These are phyloP conservation scores for Alouatta palliata DNA, from an alignment of 2,113 vertebrate genomes.

Conservation along the genomic window DNA sequence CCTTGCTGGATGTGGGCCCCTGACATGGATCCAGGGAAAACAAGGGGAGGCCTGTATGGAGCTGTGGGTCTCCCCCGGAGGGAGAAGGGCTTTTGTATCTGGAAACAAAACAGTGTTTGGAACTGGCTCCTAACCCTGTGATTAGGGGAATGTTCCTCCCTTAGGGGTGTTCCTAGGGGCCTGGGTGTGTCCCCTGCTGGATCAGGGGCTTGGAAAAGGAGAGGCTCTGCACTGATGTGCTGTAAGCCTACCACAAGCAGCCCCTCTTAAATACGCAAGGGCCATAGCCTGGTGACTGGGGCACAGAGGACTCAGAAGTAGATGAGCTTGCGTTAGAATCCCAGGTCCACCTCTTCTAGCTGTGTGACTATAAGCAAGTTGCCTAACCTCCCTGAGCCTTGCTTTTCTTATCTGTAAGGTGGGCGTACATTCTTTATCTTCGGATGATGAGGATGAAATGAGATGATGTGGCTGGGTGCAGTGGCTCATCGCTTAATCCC, in stretches of 20 bases:
- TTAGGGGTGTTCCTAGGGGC: constrained; percentile 10
- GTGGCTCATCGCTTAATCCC: too few species aligned
- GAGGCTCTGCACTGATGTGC: not conserved
- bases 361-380: not conserved
- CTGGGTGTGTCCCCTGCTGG: not conserved
- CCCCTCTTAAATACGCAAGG: not conserved
- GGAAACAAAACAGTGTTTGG: constrained; percentile 55
- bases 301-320: not conserved
- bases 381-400: not conserved
- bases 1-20: constrained; percentile 48
- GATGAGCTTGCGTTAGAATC: not conserved
- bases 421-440: not conserved
- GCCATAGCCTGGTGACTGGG: too few species aligned
- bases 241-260: rapidly evolving
- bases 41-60: constrained; percentile 59
- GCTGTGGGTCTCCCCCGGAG: constrained; percentile 37
- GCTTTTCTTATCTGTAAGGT: not conserved
- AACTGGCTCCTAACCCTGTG: not conserved
- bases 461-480: rapidly evolving
- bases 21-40: constrained; percentile 53
- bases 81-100: constrained; percentile 57
- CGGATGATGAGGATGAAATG: not conserved
- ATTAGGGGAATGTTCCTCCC: not conserved
- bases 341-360: not conserved
- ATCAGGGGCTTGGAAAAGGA: not conserved